Conservation (phyloP, 2,797 vertebrate genomes). For the Chelon labrosus region DNA sequence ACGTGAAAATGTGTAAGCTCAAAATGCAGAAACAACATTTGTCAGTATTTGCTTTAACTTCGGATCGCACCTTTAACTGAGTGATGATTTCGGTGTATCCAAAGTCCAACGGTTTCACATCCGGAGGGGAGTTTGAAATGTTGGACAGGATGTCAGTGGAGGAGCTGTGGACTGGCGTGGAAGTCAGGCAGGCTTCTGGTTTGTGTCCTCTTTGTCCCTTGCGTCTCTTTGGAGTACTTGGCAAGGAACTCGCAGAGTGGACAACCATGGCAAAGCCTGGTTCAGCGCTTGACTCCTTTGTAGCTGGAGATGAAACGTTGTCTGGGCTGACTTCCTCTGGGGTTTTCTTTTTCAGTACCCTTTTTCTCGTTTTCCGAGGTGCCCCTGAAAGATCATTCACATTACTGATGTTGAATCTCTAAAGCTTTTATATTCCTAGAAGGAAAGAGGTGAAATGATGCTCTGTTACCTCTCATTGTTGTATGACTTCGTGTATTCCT, state of each 20-base stretch:
- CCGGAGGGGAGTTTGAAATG: not conserved
- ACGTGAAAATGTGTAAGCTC: not conserved
- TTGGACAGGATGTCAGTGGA: slow-evolving; percentile 1
- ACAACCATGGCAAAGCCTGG: not conserved
- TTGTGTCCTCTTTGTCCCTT: not conserved
- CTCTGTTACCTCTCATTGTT: slow-evolving; percentile 58
- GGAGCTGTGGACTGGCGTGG: slow-evolving; percentile 55
- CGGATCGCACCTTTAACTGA: slow-evolving; percentile 39
- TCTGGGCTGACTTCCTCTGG: not conserved
- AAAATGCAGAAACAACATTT: not conserved
- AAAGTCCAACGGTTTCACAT: slow-evolving; percentile 3
- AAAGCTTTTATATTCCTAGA: no score
- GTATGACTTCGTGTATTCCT: slow-evolving; percentile 1
- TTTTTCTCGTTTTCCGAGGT: slow-evolving; percentile 44
- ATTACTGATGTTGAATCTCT: not conserved
- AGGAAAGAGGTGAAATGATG: not conserved
- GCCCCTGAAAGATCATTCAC: slow-evolving; percentile 39
- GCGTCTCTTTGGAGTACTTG: slow-evolving; percentile 51
- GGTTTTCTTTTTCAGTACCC: slow-evolving; percentile 7
- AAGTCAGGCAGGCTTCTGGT: slow-evolving; percentile 26
- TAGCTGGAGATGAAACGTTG: not conserved
- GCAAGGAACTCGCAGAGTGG: not conserved
- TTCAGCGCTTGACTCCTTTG: slow-evolving; percentile 13
- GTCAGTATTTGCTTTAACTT: not conserved
- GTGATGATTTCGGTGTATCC: slow-evolving; percentile 17